A percentile compares a stretch with the other conserved stretches of the same genome.
These are phyloP conservation scores for Xenopus tropicalis DNA, from an alignment of 2,113 vertebrate genomes.

Conservation along the genomic window DNA sequence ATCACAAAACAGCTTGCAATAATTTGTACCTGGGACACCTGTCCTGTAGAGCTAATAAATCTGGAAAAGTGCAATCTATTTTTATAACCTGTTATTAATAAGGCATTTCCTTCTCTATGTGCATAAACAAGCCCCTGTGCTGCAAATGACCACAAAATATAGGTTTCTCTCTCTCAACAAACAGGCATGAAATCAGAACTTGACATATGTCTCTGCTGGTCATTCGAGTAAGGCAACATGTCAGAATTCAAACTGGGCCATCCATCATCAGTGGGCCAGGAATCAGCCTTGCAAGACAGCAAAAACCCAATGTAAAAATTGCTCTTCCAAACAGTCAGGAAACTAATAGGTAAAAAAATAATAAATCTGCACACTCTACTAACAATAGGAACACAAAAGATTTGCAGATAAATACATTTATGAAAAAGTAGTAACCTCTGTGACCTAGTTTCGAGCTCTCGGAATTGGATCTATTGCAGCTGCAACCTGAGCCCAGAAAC, in stretches of 20 bases:
- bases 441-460: slow-evolving; percentile 24
- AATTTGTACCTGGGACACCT: too few relatives aligned
- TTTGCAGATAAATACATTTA: slow-evolving; percentile 49
- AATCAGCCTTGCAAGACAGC: slow-evolving; percentile 71
- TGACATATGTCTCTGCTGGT: slow-evolving; percentile 72
- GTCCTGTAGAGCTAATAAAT: too few relatives aligned
- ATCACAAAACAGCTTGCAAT: too few relatives aligned
- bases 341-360: slow-evolving; percentile 65
- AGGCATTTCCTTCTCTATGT: not conserved
- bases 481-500: too few relatives aligned
- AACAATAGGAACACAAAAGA: slow-evolving; percentile 61
- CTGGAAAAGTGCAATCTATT: too few relatives aligned
- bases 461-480: too few relatives aligned
- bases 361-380: slow-evolving; percentile 62
- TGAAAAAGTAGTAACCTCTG: slow-evolving; percentile 32
- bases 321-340: slow-evolving; percentile 62
- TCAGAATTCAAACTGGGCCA: slow-evolving; percentile 76
- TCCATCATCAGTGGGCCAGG: slow-evolving; percentile 73
- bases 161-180: slow-evolving; percentile 65
- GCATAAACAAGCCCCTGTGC: slow-evolving; percentile 1
- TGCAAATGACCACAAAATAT: slow-evolving; percentile 1
- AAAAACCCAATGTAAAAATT: slow-evolving; percentile 69
- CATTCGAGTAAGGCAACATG: slow-evolving; percentile 68
- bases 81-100: too few relatives aligned
- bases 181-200: slow-evolving; percentile 72